phyloP scores from a whole-genome alignment of 1,140 invertebrate species.

The Tyrophagus putrescentiae region DNA sequence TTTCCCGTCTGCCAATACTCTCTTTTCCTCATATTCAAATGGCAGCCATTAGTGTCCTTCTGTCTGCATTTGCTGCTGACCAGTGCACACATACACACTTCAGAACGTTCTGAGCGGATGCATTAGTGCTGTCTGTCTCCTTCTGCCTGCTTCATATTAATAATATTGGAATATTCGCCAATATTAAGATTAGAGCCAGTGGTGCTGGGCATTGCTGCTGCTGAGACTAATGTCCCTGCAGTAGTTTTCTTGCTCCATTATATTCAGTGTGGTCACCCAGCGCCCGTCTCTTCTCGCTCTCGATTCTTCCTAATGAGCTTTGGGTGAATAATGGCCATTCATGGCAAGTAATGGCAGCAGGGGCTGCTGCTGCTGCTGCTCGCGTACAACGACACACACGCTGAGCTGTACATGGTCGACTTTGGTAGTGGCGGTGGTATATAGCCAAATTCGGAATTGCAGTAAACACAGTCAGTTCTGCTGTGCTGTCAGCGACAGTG shows the following conservation, averaged over 20 bases:
- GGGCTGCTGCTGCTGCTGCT: not conserved
- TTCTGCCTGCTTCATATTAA: too few relatives aligned
- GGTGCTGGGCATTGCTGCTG: not conserved
- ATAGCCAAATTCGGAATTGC: too few relatives aligned
- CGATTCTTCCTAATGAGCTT: constrained; percentile 7
- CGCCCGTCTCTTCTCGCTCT: not conserved
- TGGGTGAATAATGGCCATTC: constrained; percentile 15
- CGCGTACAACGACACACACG: too few relatives aligned
- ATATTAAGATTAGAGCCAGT: constrained; percentile 12
- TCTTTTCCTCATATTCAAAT: constrained; percentile 10
- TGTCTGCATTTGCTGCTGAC: too few relatives aligned
- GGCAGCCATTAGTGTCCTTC: too few relatives aligned
- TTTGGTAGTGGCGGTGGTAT: too few relatives aligned
- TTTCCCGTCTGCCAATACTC: too few relatives aligned
- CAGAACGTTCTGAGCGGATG: not conserved
- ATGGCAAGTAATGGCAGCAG: not conserved
- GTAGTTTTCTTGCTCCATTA: not conserved
- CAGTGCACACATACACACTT: not conserved
- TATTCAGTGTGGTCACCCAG: not conserved
- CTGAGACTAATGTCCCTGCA: not conserved
- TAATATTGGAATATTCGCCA: constrained; percentile 16
- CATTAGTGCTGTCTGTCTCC: too few relatives aligned
- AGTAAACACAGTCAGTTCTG: too few relatives aligned
- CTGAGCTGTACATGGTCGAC: too few relatives aligned
- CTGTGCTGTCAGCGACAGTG: not conserved